A percentile compares a stretch with the other conserved stretches of the same genome.
phyloP scores from a whole-genome alignment of 2,113 vertebrate species.

The Columba janthina region DNA sequence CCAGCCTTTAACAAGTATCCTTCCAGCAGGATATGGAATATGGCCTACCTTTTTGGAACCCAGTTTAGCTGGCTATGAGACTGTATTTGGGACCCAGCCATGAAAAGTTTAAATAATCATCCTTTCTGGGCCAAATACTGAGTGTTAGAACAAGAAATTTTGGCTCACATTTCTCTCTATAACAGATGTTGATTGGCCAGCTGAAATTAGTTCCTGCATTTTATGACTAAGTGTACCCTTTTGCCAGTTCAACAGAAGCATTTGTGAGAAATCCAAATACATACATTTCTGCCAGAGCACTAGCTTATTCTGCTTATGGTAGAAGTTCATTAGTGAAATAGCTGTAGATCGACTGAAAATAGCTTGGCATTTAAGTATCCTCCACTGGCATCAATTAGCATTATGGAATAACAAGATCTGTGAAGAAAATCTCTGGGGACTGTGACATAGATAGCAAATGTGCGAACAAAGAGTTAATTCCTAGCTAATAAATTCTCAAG shows the following conservation, averaged over 20 bases:
- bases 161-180: constrained; percentile 28
- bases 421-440: neutral
- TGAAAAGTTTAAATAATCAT: constrained; percentile 44
- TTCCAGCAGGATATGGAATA: neutral
- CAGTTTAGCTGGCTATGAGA: neutral
- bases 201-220: constrained; percentile 46
- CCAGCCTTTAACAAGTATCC: neutral
- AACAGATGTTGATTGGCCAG: constrained; percentile 52
- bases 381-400: constrained; percentile 33
- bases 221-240: constrained; percentile 7
- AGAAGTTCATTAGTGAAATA: constrained; percentile 54
- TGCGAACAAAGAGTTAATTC: constrained; percentile 58
- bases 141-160: constrained; percentile 7
- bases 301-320: constrained; percentile 1
- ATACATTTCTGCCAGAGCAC: neutral
- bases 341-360: constrained; percentile 37
- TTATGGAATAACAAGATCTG: constrained; percentile 20
- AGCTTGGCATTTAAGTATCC: constrained; percentile 45
- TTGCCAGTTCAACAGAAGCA: constrained; percentile 47
- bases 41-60: neutral
- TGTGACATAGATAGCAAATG: neutral
- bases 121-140: constrained; percentile 30
- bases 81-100: neutral
- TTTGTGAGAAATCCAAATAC: constrained; percentile 49
- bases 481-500: constrained; percentile 32